These are phyloP conservation scores for Chlorocebus sabaeus DNA, from an alignment of 2,113 vertebrate species.

Conservation along the genomic window DNA sequence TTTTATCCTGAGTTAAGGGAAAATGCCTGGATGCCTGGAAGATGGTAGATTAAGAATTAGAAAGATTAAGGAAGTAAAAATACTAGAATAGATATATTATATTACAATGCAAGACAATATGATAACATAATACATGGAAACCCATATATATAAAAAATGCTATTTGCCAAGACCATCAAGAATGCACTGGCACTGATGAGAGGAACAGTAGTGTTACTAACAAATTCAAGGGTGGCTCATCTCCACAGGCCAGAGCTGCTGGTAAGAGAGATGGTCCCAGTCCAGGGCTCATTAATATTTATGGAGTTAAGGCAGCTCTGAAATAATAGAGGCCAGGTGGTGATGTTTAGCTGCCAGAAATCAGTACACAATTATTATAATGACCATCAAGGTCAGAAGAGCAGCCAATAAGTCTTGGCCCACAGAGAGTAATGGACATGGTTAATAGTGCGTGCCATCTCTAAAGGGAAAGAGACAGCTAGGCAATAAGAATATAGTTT, in stretches of 20 bases:
- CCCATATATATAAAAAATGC: not conserved
- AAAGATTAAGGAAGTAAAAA: not conserved
- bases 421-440: not conserved
- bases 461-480: not conserved
- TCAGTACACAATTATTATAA: slow-evolving; percentile 33
- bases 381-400: slow-evolving; percentile 24
- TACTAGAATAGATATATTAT: not conserved
- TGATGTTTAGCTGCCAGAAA: slow-evolving; percentile 41
- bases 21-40: not conserved
- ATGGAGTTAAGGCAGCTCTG: not conserved
- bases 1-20: not conserved
- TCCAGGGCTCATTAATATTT: slow-evolving; percentile 30
- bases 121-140: not conserved
- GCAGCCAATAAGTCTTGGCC: not conserved
- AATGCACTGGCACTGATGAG: not conserved
- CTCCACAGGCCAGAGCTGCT: not conserved
- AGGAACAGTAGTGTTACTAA: not conserved
- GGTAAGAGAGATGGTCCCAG: not conserved
- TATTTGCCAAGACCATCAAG: not conserved
- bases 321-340: slow-evolving; percentile 39
- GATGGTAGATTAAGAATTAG: not conserved
- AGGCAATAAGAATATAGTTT: not conserved
- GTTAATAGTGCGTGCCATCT: not conserved
- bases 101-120: not conserved
- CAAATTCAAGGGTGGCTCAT: not conserved